Percentiles rank a stretch among this genome's conserved stretches.
Evolutionary conservation across 1,140 invertebrate genomes (phyloP).

Genomic region (Lucilia sericata): DNA sequence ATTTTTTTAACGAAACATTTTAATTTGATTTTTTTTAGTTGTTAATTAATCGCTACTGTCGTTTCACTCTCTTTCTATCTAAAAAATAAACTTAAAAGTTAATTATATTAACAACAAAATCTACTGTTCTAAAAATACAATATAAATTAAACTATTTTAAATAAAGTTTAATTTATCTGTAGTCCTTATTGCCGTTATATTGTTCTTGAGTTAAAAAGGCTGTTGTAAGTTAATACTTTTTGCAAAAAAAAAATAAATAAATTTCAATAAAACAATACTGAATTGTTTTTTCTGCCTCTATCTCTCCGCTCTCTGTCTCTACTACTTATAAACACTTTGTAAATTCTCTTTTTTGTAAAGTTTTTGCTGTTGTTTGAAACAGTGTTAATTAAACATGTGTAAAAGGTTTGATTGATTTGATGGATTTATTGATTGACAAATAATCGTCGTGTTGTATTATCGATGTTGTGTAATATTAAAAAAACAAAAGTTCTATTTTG

Average conservation of each 20-base stretch:
- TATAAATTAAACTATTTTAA: not conserved
- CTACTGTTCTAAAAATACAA: not conserved
- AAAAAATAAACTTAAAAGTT: not conserved
- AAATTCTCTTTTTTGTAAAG: not conserved
- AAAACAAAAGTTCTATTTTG: not conserved
- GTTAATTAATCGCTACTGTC: conserved; percentile 13
- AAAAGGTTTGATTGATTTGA: too few relatives aligned
- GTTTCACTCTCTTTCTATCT: not conserved
- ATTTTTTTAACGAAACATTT: conserved; percentile 30
- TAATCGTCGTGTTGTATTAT: conserved; percentile 30
- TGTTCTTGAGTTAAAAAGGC: not conserved
- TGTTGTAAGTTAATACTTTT: not conserved
- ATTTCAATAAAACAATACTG: not conserved
- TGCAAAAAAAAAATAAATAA: not conserved
- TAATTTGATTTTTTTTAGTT: not conserved
- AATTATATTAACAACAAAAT: not conserved
- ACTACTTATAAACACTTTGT: not conserved
- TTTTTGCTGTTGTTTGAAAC: not conserved
- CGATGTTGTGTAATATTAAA: conserved; percentile 26
- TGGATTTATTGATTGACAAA: not conserved
- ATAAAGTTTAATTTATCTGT: not conserved
- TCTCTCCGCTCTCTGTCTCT: not conserved
- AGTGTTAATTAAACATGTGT: not conserved
- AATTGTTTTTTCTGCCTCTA: not conserved
- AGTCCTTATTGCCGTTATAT: not conserved